Base-by-base conservation (phyloP, 1,140 invertebrate species). In the Lerema accius region DNA sequence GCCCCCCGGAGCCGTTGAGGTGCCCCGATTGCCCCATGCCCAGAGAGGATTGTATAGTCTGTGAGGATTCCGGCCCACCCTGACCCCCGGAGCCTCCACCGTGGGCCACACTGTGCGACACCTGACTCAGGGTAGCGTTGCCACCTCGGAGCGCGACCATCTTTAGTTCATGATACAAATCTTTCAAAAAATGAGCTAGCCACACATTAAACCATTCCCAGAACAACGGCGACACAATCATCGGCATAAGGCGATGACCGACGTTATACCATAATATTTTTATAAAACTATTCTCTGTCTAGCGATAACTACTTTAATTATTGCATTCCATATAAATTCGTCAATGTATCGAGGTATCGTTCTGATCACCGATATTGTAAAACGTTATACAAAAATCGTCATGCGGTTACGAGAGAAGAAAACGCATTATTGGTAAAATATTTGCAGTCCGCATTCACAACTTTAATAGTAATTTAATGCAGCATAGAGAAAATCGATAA, bases 401-500 rank as follows among this genome's bases (percentile, higher is more conserved):
- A 49, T 73, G 67, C 49, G 49, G 49, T 75, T 65, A 60, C 58
- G 39, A 70, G 39, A 58, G 49, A 70, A 61, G 58, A 64, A 63
- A 78, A 74, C 68, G 58, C 80, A 86, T n/a, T 84, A 62, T 69
- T 78, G 74, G 43, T 80, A 73, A 69, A 79, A 75, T 78, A 72
- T 81, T 80, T 82, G 77, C 78, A 76, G 68, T 70, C 80, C 84
- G 80, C 80, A 82, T 83, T 83, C 80, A 84, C 80, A 69, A 84
- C 86, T 84, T 78, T 78, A 87, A 82, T 78, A 80, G 76, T 82
- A 86, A 82, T 85, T 82, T 86, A 87, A 87, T 89, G 86, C 86
- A 86, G 86, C 80, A 84, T 80, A 84, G 76, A 82, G 86, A 89
- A 89, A 89, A 89, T 89, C 86, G 84, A 89, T 89, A 89, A 81